Base-by-base conservation (phyloP, 2,113 vertebrate genomes). In the Columbina picui region DNA sequence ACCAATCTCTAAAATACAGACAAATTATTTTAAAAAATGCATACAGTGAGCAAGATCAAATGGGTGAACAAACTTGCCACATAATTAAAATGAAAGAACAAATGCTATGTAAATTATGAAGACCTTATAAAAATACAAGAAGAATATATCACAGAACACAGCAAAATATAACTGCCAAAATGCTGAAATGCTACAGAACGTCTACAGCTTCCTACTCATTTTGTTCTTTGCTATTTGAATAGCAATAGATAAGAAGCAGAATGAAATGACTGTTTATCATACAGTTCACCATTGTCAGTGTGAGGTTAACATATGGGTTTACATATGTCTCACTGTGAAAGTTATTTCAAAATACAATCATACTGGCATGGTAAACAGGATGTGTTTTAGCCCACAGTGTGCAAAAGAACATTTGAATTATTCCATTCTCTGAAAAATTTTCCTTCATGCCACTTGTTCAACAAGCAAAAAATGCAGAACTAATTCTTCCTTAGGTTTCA, bases 401-500 rank as follows among this genome's bases (percentile, higher is more conserved):
- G 25, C 16, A 61, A 69, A 94, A 84, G 25, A 61, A 45, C 52
- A 75, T 43, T 70, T 57, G 41, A 27, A 6, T 50, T 65, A 49
- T 10, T 71, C 38, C 29, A 68, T 63, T 79, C 26, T 80, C 56
- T 52, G 76, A 68, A 76, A 85, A 71, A 27, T 14, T 36, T 76
- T 34, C 55, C n/a, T 86, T 85, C 27, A 1, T n/a, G 21, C 3
- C n/a, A 52, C n/a, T 68, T 67, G 20, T 47, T 63, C 34, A 64
- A 65, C 11, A 60, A 9, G 0, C 0, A 60, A 20, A 47, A 70
- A 59, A 25, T 4, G 7, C 29, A 68, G 16, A 4, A 69, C 3
- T 1, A 2, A 2, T 83, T 75, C 19, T 71, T 64, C 19, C 45
- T 60, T n/a, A 60, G 15, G 14, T 34, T 71, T 57, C 30, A 17